Evolutionary conservation across 2,797 vertebrate species (phyloP).

Genomic region (Gobio occitaniae): DNA sequence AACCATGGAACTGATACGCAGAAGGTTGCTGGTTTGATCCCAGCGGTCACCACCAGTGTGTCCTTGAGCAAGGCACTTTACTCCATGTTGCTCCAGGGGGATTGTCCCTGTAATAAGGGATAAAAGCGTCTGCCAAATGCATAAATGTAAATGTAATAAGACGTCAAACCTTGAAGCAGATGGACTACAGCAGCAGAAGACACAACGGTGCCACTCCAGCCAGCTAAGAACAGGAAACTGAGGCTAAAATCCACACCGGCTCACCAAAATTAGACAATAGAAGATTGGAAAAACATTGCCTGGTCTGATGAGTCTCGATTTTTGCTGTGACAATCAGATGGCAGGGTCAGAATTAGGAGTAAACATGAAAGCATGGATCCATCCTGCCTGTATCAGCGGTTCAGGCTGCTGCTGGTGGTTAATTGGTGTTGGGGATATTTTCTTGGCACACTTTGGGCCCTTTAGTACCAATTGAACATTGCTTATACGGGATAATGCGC

Average conservation of each 20-base stretch:
- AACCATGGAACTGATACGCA: too few relatives aligned
- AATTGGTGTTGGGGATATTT: not conserved
- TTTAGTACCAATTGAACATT: not conserved
- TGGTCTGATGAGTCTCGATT: not conserved
- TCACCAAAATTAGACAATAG: not conserved
- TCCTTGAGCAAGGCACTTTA: too few relatives aligned
- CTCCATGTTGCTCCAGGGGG: too few relatives aligned
- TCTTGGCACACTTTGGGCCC: not conserved
- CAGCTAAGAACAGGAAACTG: not conserved
- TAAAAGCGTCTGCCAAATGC: too few relatives aligned
- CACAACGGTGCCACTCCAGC: not conserved
- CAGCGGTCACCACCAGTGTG: too few relatives aligned
- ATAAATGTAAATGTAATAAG: too few relatives aligned
- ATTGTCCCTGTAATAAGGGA: too few relatives aligned
- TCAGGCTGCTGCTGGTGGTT: not conserved
- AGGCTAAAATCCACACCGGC: not conserved
- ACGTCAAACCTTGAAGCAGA: not conserved
- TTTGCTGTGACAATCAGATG: not conserved
- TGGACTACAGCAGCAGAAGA: not conserved
- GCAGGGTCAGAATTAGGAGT: not conserved
- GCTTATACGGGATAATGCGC: not conserved
- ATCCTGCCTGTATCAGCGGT: not conserved
- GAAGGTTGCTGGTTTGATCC: too few relatives aligned
- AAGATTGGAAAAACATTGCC: not conserved
- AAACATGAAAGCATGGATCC: not conserved